phyloP scores from a whole-genome alignment of 1,140 invertebrate species.

The Phymorhynchus buccinoides region DNA sequence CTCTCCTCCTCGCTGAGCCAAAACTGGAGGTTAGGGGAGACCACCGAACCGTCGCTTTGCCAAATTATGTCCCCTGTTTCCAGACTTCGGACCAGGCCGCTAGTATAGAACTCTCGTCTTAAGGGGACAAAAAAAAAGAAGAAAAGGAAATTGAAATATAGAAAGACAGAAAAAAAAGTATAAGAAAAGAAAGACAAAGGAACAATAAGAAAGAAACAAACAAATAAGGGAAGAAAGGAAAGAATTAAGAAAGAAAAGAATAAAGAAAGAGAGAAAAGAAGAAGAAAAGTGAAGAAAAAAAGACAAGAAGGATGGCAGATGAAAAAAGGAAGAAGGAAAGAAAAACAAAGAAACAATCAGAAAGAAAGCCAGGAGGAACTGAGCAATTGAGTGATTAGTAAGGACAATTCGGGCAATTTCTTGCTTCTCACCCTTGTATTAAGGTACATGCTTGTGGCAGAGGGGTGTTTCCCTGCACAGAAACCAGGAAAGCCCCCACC shows the following conservation, averaged over 20 bases:
- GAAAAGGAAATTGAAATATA: background rate
- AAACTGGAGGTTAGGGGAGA: slow-evolving; percentile 38
- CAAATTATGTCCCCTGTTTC: slow-evolving; percentile 37
- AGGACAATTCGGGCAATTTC: no score
- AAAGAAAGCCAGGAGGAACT: no score
- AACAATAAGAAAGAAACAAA: background rate
- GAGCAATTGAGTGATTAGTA: no score
- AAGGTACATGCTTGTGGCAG: background rate
- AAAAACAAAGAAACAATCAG: no score
- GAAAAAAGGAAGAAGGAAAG: no score
- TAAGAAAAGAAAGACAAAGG: background rate
- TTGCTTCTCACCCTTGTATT: no score
- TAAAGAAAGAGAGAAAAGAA: no score
- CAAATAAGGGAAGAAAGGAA: background rate
- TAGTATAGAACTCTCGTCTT: slow-evolving; percentile 37
- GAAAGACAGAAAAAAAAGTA: background rate
- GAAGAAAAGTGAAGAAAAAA: no score
- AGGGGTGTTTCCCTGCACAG: background rate
- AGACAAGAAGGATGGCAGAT: no score
- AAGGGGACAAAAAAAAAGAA: background rate
- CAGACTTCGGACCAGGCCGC: slow-evolving; percentile 24
- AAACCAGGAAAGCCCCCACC: no score
- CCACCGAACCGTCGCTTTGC: slow-evolving; percentile 40
- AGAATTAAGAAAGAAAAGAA: background rate
- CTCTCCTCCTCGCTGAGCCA: slow-evolving; percentile 49